phyloP scores from a whole-genome alignment of 35 echinoderm and acorn worm species.

The Ophiothrix spiculata region DNA sequence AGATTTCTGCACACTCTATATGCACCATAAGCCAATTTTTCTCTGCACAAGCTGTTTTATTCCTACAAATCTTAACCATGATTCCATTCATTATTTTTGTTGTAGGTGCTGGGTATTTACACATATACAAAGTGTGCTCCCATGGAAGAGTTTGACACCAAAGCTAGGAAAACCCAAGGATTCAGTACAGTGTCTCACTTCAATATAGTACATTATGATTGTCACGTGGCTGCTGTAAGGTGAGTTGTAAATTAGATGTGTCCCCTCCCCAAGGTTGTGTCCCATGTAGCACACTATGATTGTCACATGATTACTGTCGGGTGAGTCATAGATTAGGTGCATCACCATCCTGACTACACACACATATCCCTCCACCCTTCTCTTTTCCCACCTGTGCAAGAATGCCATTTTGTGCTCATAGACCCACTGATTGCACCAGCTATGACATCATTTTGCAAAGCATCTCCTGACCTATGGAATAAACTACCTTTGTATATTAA shows the following conservation, averaged over 20 bases:
- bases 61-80: no score
- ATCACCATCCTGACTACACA: neutral
- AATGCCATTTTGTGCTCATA: no score
- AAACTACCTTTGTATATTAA: no score
- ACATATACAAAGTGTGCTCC: constrained; percentile 84
- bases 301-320: constrained; percentile 88
- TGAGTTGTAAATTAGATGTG: constrained; percentile 15
- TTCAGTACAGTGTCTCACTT: constrained; percentile 95
- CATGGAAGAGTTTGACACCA: constrained; percentile 88
- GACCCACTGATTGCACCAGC: no score
- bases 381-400: no score
- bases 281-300: constrained; percentile 90
- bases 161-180: constrained; percentile 88
- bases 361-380: no score
- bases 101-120: constrained; percentile 95
- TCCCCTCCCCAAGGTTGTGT: neutral
- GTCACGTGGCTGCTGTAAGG: constrained; percentile 94
- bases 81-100: no score
- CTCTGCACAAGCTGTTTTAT: no score
- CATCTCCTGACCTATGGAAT: no score
- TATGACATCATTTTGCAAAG: no score
- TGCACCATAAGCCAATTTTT: no score
- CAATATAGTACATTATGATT: constrained; percentile 98
- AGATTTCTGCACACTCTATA: no score
- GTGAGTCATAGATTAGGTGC: constrained; percentile 22